phyloP scores from a whole-genome alignment of 2,888 invertebrate species.

The Sipha maydis region DNA sequence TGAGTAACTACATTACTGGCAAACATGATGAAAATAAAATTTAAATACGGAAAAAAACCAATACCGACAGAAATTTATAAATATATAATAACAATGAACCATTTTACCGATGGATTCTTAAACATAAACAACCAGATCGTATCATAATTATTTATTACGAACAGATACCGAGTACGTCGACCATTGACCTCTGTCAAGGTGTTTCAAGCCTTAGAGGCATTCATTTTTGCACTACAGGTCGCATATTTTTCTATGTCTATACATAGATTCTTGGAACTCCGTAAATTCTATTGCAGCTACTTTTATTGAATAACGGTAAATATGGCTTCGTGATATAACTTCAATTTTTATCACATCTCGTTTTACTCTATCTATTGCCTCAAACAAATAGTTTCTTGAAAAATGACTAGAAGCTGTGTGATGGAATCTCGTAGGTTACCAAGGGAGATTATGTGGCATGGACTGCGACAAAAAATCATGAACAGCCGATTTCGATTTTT shows the following conservation, averaged over 20 bases:
- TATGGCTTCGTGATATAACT: not conserved
- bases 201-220: not conserved
- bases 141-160: not conserved
- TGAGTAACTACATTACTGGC: too few species aligned
- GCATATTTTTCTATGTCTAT: not conserved
- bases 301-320: not conserved
- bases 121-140: not conserved
- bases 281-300: not conserved
- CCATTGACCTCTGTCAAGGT: slow-evolving; percentile 15
- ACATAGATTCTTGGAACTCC: not conserved
- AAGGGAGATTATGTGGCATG: not conserved
- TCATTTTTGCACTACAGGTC: not conserved
- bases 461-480: not conserved
- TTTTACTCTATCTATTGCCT: not conserved
- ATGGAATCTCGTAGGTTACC: not conserved
- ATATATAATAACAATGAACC: not conserved
- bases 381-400: not conserved
- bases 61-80: not conserved
- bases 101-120: not conserved
- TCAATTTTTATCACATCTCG: not conserved
- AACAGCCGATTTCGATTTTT: not conserved
- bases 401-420: not conserved
- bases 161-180: not conserved
- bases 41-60: not conserved
- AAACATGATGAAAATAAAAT: not conserved